Evolutionary conservation across 2,113 vertebrate species (phyloP).

Genomic region (Sceloporus tristichus): DNA sequence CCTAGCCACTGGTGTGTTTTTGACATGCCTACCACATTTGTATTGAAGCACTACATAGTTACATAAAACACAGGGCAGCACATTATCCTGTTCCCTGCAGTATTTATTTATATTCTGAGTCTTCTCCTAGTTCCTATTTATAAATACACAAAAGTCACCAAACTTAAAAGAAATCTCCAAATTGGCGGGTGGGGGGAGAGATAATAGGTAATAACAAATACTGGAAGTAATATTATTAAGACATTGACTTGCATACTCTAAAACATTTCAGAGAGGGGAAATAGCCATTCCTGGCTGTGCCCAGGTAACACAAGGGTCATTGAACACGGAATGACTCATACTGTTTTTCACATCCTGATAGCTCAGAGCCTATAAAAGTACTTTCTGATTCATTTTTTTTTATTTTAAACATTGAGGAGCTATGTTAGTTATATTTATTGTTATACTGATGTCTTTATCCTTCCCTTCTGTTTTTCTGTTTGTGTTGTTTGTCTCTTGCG

Average conservation of each 20-base stretch:
- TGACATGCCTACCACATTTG: slow-evolving; percentile 10
- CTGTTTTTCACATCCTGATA: slow-evolving; percentile 12
- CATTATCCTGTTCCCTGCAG: not conserved
- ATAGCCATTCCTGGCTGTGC: not conserved
- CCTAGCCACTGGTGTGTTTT: not conserved
- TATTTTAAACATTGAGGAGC: too few relatives aligned
- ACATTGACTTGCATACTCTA: slow-evolving; percentile 4
- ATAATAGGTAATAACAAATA: not conserved
- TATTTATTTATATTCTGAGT: not conserved
- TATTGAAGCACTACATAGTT: not conserved
- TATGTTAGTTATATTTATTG: too few relatives aligned
- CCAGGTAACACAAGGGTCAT: not conserved
- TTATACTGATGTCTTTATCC: too few relatives aligned
- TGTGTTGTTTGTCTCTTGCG: too few relatives aligned
- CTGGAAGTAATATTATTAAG: slow-evolving; percentile 7
- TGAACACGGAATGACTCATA: slow-evolving; percentile 6
- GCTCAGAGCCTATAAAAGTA: not conserved
- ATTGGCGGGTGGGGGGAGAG: not conserved
- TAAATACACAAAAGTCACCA: not conserved
- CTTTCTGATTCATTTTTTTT: too few relatives aligned
- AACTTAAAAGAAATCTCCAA: not conserved
- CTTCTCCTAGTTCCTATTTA: not conserved
- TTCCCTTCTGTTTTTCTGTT: too few relatives aligned
- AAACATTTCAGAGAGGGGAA: not conserved
- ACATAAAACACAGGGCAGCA: not conserved